Percentiles rank a stretch among this genome's conserved stretches.
Conservation (phyloP, 2,888 invertebrate species). For the Bembecia ichneumoniformis region DNA sequence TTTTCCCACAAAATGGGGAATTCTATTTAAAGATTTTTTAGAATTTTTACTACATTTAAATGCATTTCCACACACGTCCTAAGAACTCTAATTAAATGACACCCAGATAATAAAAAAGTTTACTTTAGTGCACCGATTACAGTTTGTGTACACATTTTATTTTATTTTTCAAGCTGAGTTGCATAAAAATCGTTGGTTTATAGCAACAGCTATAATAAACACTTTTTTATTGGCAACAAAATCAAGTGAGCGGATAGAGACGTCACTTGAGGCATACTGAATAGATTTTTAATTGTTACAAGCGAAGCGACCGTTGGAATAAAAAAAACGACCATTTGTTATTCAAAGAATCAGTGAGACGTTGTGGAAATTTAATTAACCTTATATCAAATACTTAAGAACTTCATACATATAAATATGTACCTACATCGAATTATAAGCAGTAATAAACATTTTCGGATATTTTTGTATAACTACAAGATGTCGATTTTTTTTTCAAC, state of each 20-base stretch:
- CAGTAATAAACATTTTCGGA: too few species aligned
- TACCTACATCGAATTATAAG: too few species aligned
- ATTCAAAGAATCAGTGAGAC: constrained; percentile 38
- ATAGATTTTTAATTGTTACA: constrained; percentile 59
- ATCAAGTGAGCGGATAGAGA: constrained; percentile 41
- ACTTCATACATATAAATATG: too few species aligned
- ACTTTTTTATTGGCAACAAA: constrained; percentile 54
- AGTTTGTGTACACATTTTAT: background rate
- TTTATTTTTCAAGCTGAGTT: constrained; percentile 29
- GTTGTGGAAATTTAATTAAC: constrained; percentile 9
- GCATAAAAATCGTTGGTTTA: constrained; percentile 45
- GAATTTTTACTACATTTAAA: background rate
- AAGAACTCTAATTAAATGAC: constrained; percentile 41
- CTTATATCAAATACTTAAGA: background rate
- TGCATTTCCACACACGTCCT: constrained; percentile 27
- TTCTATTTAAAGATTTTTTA: too few species aligned
- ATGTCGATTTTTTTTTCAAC: too few species aligned
- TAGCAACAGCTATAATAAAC: constrained; percentile 36
- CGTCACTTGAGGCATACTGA: constrained; percentile 43
- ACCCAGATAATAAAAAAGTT: constrained; percentile 42
- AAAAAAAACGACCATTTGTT: constrained; percentile 39
- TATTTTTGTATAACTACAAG: too few species aligned
- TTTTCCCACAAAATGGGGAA: too few species aligned
- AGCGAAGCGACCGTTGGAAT: constrained; percentile 35
- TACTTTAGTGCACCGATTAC: constrained; percentile 29